phyloP scores from a whole-genome alignment of 2,888 invertebrate species.

The Pheosia gnoma region DNA sequence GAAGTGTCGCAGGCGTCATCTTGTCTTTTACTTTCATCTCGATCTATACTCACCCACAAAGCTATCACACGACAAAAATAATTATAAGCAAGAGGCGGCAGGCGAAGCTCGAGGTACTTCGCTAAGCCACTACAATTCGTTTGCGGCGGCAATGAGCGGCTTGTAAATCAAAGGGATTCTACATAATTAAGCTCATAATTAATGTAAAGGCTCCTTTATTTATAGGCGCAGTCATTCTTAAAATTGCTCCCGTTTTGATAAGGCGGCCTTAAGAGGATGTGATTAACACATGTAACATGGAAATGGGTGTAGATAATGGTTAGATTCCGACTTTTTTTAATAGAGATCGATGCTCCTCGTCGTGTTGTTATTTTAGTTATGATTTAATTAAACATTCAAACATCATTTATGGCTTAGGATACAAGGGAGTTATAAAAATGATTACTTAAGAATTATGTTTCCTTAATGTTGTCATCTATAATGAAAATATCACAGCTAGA shows the following conservation, averaged over 20 bases:
- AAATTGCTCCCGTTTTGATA: conserved; percentile 79
- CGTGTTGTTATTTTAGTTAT: conserved; percentile 35
- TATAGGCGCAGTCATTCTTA: conserved; percentile 80
- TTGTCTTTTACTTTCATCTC: conserved; percentile 80
- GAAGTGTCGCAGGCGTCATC: conserved; percentile 69
- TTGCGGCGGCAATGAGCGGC: conserved; percentile 80
- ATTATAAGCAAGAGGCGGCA: conserved; percentile 69
- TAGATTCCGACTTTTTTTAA: conserved; percentile 42
- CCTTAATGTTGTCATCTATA: conserved; percentile 60
- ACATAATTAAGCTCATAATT: conserved; percentile 83
- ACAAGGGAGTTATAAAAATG: conserved; percentile 49
- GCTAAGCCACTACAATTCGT: conserved; percentile 82
- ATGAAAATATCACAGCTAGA: conserved; percentile 62
- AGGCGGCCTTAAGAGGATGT: conserved; percentile 65
- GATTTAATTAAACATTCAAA: conserved; percentile 49
- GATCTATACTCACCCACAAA: conserved; percentile 54
- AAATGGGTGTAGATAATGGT: conserved; percentile 69
- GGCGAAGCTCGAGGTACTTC: conserved; percentile 69
- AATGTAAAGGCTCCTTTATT: conserved; percentile 81
- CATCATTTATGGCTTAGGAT: conserved; percentile 38
- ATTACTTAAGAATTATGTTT: conserved; percentile 67
- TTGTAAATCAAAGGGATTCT: conserved; percentile 84
- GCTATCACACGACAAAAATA: conserved; percentile 77
- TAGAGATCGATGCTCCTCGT: conserved; percentile 21
- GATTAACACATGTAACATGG: conserved; percentile 76